Base-by-base conservation (phyloP, 92 coral and sea anemone genomes). In the Zoanthus gigantus region DNA sequence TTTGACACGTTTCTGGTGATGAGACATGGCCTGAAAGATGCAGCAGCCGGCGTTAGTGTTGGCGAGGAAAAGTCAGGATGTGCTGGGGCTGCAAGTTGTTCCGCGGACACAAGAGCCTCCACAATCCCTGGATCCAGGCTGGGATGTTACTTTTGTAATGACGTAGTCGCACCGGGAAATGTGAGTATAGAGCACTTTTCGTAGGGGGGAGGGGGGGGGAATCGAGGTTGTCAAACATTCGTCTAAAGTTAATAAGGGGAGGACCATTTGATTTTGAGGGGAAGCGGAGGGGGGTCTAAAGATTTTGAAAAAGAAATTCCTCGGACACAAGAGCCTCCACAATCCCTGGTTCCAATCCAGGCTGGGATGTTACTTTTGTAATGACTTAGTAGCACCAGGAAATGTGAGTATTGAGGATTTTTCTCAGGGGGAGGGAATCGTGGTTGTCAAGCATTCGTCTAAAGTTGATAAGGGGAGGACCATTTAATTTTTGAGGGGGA, bases 331-430 rank as follows among this genome's bases (percentile, higher is more conserved):
- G 68, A 32, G 74, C 85, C 46, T 68, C 89, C 2, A 53, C 94
- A 23, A 92, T 97, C 32, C 95, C 98, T 52, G 99, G 98, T 15
- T 14, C 93, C 88, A 85, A 79, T 14, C 93, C 88, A 85, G 83
- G 71, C 90, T 97, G 81, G 98, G 99, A 5, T 97, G 99, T 72
- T 97, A 97, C 88, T 95, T 97, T 89, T 97, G 99, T 83, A 97
- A 97, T 88, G 99, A 97, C 85, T 98, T 97, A 10, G 99, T 97
- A 47, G 99, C 99, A 52, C 99, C 99, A 77, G 98, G 99, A 91
- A 91, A 97, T 84, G 99, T 97, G 91, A 95, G 99, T 90, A 56
- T 2, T 15, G 56, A 83, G 2, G 7, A 2, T 18, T 14, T 9
- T 54, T 77, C 47, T 0, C 15, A 13, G 16, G 13, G 0, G 46